These are phyloP conservation scores for Centropus bengalensis DNA, from an alignment of 2,113 vertebrate species.

Conservation along the genomic window DNA sequence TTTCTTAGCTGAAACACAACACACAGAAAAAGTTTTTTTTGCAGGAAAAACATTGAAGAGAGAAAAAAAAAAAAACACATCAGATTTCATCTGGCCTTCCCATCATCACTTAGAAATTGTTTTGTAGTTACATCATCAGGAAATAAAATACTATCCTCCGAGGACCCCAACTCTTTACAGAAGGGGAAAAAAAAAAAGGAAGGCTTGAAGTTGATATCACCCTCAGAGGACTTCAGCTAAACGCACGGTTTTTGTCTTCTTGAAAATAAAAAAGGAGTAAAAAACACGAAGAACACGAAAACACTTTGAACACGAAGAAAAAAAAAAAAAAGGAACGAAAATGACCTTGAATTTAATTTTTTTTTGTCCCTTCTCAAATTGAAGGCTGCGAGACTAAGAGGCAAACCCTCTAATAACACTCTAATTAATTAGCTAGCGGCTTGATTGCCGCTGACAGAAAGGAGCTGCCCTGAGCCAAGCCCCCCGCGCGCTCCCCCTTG, in stretches of 20 bases:
- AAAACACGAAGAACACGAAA: too few species aligned
- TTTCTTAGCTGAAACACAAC: conserved; percentile 68
- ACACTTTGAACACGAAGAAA: too few species aligned
- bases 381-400: background rate
- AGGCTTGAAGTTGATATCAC: conserved; percentile 54
- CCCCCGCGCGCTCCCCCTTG: conserved; percentile 67
- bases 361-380: background rate
- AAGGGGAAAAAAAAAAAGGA: conserved; percentile 1
- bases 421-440: background rate
- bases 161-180: conserved; percentile 76
- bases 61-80: conserved; percentile 39
- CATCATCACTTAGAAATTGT: conserved; percentile 85
- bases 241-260: background rate
- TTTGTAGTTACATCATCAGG: conserved; percentile 86
- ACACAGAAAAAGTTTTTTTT: conserved; percentile 46
- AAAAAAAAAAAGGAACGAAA: background rate
- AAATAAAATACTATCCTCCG: conserved; percentile 82
- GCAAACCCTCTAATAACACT: background rate
- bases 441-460: conserved; percentile 59
- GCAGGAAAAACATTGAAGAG: conserved; percentile 59
- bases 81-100: conserved; percentile 84
- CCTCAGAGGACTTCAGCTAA: conserved; percentile 9
- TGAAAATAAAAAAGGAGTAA: background rate
- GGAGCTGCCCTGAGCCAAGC: conserved; percentile 66
- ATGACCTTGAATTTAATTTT: background rate